Evolutionary conservation across 2,888 invertebrate genomes (phyloP).

Genomic region (Chymomyza procnemis): DNA sequence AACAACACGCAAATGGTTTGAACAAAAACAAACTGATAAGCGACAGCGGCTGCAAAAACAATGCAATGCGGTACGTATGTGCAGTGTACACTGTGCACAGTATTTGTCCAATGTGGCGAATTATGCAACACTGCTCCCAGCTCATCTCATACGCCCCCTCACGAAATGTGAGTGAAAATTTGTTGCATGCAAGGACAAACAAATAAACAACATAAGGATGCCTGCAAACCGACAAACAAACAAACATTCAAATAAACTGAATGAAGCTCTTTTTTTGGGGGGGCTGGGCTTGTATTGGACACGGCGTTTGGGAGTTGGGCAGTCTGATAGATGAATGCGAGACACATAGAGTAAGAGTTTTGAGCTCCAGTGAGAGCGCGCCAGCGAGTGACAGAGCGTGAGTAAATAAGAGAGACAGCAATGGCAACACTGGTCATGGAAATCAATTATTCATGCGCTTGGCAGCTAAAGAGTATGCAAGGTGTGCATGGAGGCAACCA

Average conservation of each 20-base stretch:
- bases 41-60: constrained; percentile 59
- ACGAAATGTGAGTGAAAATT: constrained; percentile 45
- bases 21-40: constrained; percentile 66
- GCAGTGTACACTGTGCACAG: neutral
- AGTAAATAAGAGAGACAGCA: neutral
- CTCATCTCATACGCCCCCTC: no score
- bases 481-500: constrained; percentile 34
- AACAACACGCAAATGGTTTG: constrained; percentile 54
- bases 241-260: constrained; percentile 50
- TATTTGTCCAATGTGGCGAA: constrained; percentile 23
- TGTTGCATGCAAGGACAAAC: constrained; percentile 63
- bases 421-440: constrained; percentile 60
- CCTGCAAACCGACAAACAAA: constrained; percentile 31
- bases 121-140: constrained; percentile 35
- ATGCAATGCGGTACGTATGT: constrained; percentile 7
- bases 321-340: constrained; percentile 60
- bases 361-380: neutral
- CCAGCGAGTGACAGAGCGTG: neutral
- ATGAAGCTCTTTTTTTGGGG: constrained; percentile 42
- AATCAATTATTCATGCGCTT: constrained; percentile 74
- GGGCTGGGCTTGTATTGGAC: no score
- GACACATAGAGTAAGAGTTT: constrained; percentile 21
- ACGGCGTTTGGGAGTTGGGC: constrained; percentile 23
- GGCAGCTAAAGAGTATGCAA: constrained; percentile 62
- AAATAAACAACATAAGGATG: constrained; percentile 50